phyloP scores from a whole-genome alignment of 2,113 vertebrate genomes.

The Donacobius atricapilla region DNA sequence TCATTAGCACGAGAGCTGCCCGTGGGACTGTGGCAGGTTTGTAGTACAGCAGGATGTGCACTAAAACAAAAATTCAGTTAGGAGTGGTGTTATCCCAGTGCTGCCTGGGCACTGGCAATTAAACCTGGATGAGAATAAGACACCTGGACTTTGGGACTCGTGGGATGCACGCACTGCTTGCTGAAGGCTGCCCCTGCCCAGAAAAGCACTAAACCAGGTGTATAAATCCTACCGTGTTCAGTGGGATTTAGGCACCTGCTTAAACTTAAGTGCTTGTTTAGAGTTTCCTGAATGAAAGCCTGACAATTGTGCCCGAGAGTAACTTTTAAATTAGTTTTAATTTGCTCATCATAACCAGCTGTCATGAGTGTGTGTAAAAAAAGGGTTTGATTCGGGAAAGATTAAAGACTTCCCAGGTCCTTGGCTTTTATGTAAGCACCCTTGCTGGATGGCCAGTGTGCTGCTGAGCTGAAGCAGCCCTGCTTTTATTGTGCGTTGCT shows the following conservation, averaged over 20 bases:
- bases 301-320: conserved; percentile 44
- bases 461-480: neutral
- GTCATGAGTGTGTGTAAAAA: neutral
- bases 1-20: neutral
- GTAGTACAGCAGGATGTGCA: neutral
- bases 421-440: neutral
- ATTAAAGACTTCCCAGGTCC: neutral
- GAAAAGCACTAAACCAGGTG: conserved; percentile 15
- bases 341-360: conserved; percentile 54
- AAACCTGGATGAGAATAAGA: neutral
- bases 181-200: neutral
- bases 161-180: neutral
- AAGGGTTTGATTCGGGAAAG: conserved; percentile 11
- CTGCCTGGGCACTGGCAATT: neutral
- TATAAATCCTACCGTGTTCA: conserved; percentile 10
- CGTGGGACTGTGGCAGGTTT: neutral
- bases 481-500: neutral
- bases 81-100: neutral
- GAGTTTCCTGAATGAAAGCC: conserved; percentile 30
- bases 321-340: conserved; percentile 44
- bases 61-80: neutral
- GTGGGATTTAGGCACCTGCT: conserved; percentile 52
- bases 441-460: neutral
- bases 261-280: conserved; percentile 43
- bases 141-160: neutral